phyloP scores from a whole-genome alignment of 2,797 vertebrate genomes.

The Dendrocincla fuliginosa region DNA sequence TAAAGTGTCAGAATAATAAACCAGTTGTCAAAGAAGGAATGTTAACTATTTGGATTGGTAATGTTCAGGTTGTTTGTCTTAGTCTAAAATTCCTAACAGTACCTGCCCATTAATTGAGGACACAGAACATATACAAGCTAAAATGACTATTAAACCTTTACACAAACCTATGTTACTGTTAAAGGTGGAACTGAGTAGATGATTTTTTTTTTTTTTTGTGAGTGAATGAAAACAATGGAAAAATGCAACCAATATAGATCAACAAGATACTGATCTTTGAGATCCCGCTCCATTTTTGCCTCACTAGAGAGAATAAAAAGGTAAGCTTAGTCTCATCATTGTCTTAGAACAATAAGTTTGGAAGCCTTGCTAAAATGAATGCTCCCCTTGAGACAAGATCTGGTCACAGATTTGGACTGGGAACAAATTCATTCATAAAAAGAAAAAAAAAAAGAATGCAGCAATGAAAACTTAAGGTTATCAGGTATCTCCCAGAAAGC shows the following conservation, averaged over 20 bases:
- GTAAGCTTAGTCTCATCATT: neutral
- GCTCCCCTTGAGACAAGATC: neutral
- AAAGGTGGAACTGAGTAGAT: neutral
- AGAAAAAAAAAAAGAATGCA: accelerated
- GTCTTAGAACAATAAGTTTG: neutral
- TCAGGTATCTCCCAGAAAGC: neutral
- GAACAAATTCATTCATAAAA: neutral
- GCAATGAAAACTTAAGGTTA: neutral
- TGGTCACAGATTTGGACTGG: neutral
- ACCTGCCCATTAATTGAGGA: neutral
- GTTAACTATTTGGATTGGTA: neutral
- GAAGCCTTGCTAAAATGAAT: neutral
- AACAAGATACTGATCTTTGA: neutral
- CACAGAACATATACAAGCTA: neutral
- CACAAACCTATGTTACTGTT: neutral
- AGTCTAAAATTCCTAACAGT: conserved; percentile 5
- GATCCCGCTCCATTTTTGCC: neutral
- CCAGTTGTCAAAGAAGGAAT: neutral
- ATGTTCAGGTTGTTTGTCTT: neutral
- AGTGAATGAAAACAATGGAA: neutral
- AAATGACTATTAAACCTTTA: neutral
- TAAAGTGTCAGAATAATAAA: neutral
- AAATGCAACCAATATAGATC: neutral
- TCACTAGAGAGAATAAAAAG: neutral
- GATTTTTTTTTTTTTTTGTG: neutral